Percentiles rank a stretch among this genome's conserved stretches.
These are phyloP conservation scores for Schlechtendalia chinensis DNA, from an alignment of 1,140 invertebrate species.

Conservation along the genomic window DNA sequence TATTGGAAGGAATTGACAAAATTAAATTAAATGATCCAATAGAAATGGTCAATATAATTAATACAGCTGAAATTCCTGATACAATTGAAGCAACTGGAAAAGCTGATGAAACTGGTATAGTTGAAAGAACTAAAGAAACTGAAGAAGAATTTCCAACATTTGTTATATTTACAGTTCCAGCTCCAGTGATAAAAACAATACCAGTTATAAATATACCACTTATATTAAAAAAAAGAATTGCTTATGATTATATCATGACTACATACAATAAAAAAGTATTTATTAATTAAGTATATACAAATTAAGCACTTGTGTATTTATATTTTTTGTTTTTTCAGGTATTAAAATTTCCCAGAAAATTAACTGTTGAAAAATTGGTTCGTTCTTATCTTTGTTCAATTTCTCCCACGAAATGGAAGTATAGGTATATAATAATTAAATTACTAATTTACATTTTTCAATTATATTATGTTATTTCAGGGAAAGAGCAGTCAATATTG, in stretches of 20 bases:
- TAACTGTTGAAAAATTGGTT: not conserved
- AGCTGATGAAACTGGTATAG: not conserved
- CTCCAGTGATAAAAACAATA: constrained; percentile 19
- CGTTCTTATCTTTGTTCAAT: not conserved
- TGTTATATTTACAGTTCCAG: constrained; percentile 2
- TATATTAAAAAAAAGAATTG: constrained; percentile 4
- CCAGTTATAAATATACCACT: constrained; percentile 6
- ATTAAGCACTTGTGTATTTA: not conserved
- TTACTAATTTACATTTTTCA: not conserved
- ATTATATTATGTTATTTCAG: not conserved
- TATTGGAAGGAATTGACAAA: not conserved
- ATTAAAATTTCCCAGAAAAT: not conserved
- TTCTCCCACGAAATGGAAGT: not conserved
- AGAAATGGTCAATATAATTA: not conserved
- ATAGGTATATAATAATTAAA: not conserved
- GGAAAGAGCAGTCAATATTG: not conserved
- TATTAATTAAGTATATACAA: not conserved
- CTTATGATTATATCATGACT: not conserved
- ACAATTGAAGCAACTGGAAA: not conserved
- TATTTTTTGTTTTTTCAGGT: not conserved
- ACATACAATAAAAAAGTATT: not conserved
- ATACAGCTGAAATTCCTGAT: not conserved
- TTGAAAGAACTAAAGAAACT: not conserved
- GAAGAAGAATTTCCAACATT: not conserved
- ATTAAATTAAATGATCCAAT: not conserved